Evolutionary conservation across 1,140 invertebrate genomes (phyloP), one percentile per base, ranked within the genome.

Genomic region (Trichonephila inaurata): DNA sequence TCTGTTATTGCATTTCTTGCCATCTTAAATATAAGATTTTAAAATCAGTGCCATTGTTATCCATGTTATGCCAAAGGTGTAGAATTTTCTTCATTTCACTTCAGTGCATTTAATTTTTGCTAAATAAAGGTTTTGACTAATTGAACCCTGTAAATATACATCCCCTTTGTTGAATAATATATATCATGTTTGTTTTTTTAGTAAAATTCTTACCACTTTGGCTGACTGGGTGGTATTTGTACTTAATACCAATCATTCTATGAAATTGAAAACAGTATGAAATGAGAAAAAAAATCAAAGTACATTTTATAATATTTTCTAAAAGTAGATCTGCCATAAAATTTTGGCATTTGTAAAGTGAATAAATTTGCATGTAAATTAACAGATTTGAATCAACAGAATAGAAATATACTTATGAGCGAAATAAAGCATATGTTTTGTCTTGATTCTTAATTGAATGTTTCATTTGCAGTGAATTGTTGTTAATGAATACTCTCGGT

Each of bases 341-440:
- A 28, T 21, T 40, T 89, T 66, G 87, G 62, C 33, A 21, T 51
- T 88, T 89, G 87, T 89, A 89, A 66, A 64, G 33, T 66, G 10
- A 44, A 89, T 89, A 88, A 88, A 88, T 88, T 88, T 83, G 82
- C 82, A 83, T 83, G 82, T 60, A 60, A 83, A 83, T 77, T 77
- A 77, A 18, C 72, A 77, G 16, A 19, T 19, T 77, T 77, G 28
- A 77, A 77, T 77, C 33, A 28, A 77, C 14, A 77, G 28, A 77
- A 33, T 77, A 77, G 72, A 77, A 40, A 77, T 77, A 77, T 77
- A 77, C 72, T 77, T 77, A 77, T 40, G 18, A 77, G 33, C 24
- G 7, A 77, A 77, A 77, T 33, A 33, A 77, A 77, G 28, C 72
- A 77, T 77, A 77, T 77, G 72, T 77, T 77, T 77, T 77, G 72